These are phyloP conservation scores for Phrynosoma blainvillii DNA, from an alignment of 2,113 vertebrate genomes.

Conservation along the genomic window DNA sequence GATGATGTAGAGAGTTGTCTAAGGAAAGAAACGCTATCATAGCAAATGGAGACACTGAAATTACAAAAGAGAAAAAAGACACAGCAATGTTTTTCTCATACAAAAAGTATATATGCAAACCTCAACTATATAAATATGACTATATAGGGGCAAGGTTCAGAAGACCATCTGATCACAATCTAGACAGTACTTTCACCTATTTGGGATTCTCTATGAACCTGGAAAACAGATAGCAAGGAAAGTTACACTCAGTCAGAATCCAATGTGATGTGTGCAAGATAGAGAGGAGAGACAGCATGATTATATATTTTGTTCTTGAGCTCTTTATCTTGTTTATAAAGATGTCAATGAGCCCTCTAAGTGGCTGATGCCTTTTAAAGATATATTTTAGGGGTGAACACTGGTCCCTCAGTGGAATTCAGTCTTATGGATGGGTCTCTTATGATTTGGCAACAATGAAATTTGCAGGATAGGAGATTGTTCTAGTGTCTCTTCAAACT, in stretches of 20 bases:
- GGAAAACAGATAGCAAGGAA: background rate
- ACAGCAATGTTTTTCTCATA: background rate
- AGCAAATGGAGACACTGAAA: slow-evolving; percentile 92
- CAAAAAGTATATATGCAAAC: background rate
- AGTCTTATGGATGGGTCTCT: background rate
- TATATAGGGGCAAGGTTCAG: background rate
- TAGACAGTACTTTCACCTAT: too few species aligned
- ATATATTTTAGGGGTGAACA: background rate
- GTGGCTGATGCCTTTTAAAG: background rate
- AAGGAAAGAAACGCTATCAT: slow-evolving; percentile 94
- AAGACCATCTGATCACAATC: background rate
- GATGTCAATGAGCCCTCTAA: background rate
- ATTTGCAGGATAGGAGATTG: background rate
- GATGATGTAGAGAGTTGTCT: slow-evolving; percentile 85
- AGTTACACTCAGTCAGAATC: too few species aligned
- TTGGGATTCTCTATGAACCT: background rate
- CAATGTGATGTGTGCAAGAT: too few species aligned
- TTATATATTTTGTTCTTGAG: background rate
- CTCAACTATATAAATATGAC: background rate
- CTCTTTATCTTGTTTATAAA: background rate
- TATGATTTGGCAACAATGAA: background rate
- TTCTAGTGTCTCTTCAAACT: background rate
- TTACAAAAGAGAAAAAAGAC: slow-evolving; percentile 42
- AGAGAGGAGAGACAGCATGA: background rate
- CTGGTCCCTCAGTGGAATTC: background rate